Evolutionary conservation across 2,888 invertebrate genomes (phyloP), one percentile per base, ranked within the genome.

Genomic region (Petrophora chlorosata): DNA sequence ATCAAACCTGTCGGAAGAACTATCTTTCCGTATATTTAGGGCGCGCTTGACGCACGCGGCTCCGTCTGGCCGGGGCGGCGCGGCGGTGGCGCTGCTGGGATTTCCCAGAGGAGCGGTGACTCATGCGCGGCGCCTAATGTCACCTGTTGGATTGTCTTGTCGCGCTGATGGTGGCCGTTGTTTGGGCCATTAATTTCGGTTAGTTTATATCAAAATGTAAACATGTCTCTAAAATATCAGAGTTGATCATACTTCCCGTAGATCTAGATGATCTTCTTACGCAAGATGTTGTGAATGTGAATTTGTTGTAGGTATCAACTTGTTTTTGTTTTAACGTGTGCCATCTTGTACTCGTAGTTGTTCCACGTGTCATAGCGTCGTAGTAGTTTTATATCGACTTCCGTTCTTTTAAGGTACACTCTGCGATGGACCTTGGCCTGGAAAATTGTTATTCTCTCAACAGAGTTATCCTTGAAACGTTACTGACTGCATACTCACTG

Each of bases 41-140:
- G 53, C 71, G 59, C 47, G 53, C 47, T 73, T 79, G 80, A 80
- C 81, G 79, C 81, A 76, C 69, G 65, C 43, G 47, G 58, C 58
- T 46, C 41, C 46, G 55, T 53, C 60, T 56, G 61, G 62, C 56
- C 55, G 44, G 55, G 55, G 32, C 52, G 60, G n/a, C n/a, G n/a
- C n/a, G n/a, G n/a, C n/a, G n/a, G n/a, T n/a, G n/a, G n/a, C n/a
- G n/a, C n/a, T 50, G 73, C 22, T 26, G 75, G 75, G 61, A 10
- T 73, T 73, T 68, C 74, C 74, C 73, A 53, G 49, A 45, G 59
- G 48, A 43, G 39, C 22, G 40, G 46, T 70, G 72, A 70, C 53
- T 72, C 72, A 70, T n/a, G n/a, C 46, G 15, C 43, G 29, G 29
- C 48, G 26, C 23, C 36, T 56, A 54, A 48, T 66, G 62, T 67